phyloP scores from a whole-genome alignment of 2,797 vertebrate genomes.

The Ciconia nigra region DNA sequence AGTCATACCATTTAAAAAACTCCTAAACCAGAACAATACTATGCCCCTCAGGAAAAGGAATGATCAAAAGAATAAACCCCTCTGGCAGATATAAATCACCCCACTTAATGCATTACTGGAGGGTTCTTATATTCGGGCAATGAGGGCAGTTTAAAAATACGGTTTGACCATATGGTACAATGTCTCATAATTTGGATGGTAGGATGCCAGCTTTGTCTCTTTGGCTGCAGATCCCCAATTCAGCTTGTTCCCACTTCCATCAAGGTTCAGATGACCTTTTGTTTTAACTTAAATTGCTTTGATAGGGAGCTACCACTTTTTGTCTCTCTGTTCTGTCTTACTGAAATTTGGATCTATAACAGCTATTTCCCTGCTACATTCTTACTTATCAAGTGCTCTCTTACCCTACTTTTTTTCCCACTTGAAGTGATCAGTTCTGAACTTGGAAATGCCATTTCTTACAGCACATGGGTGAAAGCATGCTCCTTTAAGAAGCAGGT shows the following conservation, averaged over 20 bases:
- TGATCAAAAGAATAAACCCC: slow-evolving; percentile 55
- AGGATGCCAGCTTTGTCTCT: neutral
- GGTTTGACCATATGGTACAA: neutral
- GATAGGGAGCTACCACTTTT: neutral
- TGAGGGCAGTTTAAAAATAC: neutral
- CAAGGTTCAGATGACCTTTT: neutral
- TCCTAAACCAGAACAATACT: slow-evolving; percentile 46
- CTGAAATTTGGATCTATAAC: neutral
- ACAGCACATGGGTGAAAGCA: neutral
- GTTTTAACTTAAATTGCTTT: neutral
- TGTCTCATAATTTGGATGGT: neutral
- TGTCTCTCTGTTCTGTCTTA: neutral
- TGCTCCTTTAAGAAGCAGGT: slow-evolving; percentile 45
- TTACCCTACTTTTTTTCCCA: neutral
- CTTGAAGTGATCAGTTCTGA: slow-evolving; percentile 40
- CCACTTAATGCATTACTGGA: slow-evolving; percentile 16
- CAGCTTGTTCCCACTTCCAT: neutral
- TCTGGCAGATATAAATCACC: slow-evolving; percentile 61
- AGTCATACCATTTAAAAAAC: slow-evolving; percentile 26
- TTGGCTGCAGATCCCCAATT: neutral
- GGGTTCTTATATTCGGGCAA: neutral
- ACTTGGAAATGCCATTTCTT: slow-evolving; percentile 49
- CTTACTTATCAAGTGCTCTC: neutral
- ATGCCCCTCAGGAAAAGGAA: slow-evolving; percentile 23
- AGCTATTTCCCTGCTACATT: neutral